Evolutionary conservation across 2,113 vertebrate genomes (phyloP), one percentile per base, ranked within the genome.

Genomic region (Daubentonia madagascariensis): DNA sequence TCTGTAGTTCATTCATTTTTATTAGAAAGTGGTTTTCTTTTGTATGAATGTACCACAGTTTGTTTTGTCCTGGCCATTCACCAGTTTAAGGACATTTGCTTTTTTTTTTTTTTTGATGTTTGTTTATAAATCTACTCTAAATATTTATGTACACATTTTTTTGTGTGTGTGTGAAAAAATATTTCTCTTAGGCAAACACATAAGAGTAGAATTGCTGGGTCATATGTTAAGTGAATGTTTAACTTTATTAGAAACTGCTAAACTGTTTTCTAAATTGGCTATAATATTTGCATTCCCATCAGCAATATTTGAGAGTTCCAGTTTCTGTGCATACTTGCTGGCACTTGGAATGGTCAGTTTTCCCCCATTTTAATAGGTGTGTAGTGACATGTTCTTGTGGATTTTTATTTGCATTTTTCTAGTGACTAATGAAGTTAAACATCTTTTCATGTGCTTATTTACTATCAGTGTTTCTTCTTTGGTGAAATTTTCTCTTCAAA

Each of bases 1-100:
- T 91, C 75, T 81, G 10, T 52, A 79, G 22, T 65, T 92, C 32
- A 88, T 79, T 91, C 50, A 94, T 50, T 90, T 91, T 88, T 70
- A 63, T 37, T 83, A n/a, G 72, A 68, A 22, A 73, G 35, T 86
- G 65, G 35, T 65, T 40, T 80, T 90, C 52, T 85, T 85, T 73
- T 91, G n/a, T 91, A 32, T 84, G 16, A 32, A n/a, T 61, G 68
- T n/a, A 70, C 7, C 28, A 80, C 13, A n/a, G 6, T 61, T 54
- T 43, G 30, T 86, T 89, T 72, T 72, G 68, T 72, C 40, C 68
- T 63, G 52, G 61, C 22, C 4, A 37, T 76, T 54, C 32, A 90
- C 32, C 13, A 65, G 32, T 86, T 96, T 85, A 85, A 89, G 54
- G 48, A 91, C 68, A 68, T 76, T 80, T 96, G 30, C n/a, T 22